phyloP scores from a whole-genome alignment of 2,113 vertebrate genomes.

The Hypomesus transpacificus region DNA sequence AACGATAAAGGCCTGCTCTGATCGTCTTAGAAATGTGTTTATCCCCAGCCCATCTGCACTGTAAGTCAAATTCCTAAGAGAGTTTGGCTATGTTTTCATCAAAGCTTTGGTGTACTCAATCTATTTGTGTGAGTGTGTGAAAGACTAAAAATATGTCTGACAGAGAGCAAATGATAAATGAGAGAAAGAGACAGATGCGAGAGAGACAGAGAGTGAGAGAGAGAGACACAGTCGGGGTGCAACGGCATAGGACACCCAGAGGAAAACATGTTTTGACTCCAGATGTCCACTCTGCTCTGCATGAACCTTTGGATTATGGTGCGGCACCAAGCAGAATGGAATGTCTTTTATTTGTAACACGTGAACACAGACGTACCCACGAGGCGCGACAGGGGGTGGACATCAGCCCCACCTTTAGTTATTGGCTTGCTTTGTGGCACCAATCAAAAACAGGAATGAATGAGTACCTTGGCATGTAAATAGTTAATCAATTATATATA shows the following conservation, averaged over 20 bases:
- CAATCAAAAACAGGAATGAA: too few species aligned
- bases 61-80: background rate
- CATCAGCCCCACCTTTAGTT: too few species aligned
- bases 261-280: background rate
- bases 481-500: too few species aligned
- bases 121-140: background rate
- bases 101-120: conserved; percentile 3
- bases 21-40: background rate
- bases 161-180: background rate
- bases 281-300: background rate
- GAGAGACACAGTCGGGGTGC: background rate
- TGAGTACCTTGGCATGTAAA: too few species aligned
- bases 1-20: background rate
- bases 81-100: background rate
- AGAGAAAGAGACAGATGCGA: background rate
- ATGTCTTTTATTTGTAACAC: background rate
- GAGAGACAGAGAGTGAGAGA: background rate
- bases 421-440: too few species aligned
- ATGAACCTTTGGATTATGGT: background rate
- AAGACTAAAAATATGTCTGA: background rate
- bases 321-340: background rate
- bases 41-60: background rate
- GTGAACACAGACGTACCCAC: background rate
- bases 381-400: too few species aligned
- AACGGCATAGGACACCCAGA: background rate